Evolutionary conservation across 2,797 vertebrate species (phyloP), one percentile per base, ranked within the genome.

Genomic region (Karalla daura): DNA sequence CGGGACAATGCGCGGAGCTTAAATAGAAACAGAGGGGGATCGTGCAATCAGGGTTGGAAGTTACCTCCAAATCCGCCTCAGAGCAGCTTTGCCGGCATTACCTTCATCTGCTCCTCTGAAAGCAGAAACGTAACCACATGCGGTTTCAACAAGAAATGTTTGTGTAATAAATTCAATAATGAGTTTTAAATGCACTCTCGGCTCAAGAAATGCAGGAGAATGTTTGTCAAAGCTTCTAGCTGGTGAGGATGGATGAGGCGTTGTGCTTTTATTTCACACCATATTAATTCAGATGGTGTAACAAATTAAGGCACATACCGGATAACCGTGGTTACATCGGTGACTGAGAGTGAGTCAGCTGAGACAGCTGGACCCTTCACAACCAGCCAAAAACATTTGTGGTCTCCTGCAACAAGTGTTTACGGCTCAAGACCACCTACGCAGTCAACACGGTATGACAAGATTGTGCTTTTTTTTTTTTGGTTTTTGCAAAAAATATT

Each of bases 381-480:
- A 73, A 65, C 25, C 74, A 50, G 51, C 20, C 33, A 39, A 41
- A 70, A 74, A 32, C 56, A 70, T 58, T 68, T 71, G 63, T 62
- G 55, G 52, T 63, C 43, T 70, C 62, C 64, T 54, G 53, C 60
- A 81, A 64, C 80, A 80, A 77, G 70, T 73, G 45, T 40, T 35
- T 35, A 39, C 4, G 44, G 28, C 23, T 67, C 8, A 4, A 51
- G 81, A 82, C 83, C 79, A 86, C 81, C 76, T 83, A 81, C 32
- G 23, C 1, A 61, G 56, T 20, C 28, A 0, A 46, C 58, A 17
- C 44, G 37, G 17, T 36, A 5, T 25, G 24, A 70, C 41, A 59
- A 46, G 56, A 74, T 71, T 23, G 11, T 18, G 41, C 33, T 54
- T 65, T 43, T 10, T 44, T 72, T 23, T 68, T 36, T 58, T 44